These are phyloP conservation scores for Zosterops japonicus DNA, from an alignment of 2,113 vertebrate genomes.

Conservation along the genomic window DNA sequence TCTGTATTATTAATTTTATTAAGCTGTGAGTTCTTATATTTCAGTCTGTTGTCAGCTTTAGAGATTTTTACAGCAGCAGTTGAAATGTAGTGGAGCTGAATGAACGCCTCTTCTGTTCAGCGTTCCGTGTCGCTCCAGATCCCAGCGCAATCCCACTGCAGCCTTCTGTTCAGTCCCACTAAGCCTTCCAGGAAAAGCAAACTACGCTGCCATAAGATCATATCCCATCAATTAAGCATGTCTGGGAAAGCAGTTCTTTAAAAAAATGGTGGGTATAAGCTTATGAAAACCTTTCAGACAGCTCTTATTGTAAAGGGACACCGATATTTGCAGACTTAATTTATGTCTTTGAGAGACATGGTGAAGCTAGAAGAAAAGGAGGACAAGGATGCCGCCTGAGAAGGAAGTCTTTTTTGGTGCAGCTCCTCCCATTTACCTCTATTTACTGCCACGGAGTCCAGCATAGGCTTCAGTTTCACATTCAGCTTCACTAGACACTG, in stretches of 20 bases:
- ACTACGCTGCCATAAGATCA: neutral
- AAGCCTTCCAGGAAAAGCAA: constrained; percentile 33
- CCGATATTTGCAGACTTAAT: constrained; percentile 44
- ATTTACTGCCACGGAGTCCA: constrained; percentile 88
- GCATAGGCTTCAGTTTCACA: constrained; percentile 92
- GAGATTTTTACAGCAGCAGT: constrained; percentile 30
- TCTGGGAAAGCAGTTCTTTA: constrained; percentile 36
- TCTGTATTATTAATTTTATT: constrained; percentile 61
- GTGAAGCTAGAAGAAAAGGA: constrained; percentile 51
- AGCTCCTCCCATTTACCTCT: constrained; percentile 92
- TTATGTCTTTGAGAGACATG: constrained; percentile 53
- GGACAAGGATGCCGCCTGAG: constrained; percentile 25
- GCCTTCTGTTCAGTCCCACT: neutral
- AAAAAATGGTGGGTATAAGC: constrained; percentile 32
- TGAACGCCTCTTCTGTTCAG: constrained; percentile 14
- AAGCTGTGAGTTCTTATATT: constrained; percentile 36
- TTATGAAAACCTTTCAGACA: neutral
- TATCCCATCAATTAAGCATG: neutral
- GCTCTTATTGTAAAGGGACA: neutral
- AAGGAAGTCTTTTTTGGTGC: constrained; percentile 81
- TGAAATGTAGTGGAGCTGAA: constrained; percentile 37
- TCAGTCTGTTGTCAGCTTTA: constrained; percentile 55
- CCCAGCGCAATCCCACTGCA: neutral
- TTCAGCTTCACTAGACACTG: constrained; percentile 93
- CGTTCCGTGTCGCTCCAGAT: neutral